Evolutionary conservation across 1,140 invertebrate species (phyloP), one percentile per base, ranked within the genome.

Genomic region (Ooceraea biroi): DNA sequence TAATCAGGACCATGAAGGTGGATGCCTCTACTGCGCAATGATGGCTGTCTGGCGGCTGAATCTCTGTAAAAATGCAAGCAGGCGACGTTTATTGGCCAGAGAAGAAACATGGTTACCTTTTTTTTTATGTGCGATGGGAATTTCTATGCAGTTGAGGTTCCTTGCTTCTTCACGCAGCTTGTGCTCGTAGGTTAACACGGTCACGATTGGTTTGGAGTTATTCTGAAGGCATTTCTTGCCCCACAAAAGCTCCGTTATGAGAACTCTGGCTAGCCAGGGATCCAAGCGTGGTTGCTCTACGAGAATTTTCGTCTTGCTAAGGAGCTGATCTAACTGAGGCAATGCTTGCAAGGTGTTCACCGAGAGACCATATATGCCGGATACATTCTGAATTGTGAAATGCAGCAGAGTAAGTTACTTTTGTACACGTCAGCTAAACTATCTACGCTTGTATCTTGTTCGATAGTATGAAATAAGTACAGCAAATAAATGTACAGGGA

Each of bases 181-280:
- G 65, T 96, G 95, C 93, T 96, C 94, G 92, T 97, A 97, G 66
- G 93, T 92, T 58, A 96, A 90, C 85, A 98, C 94, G 52, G 96
- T 97, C 94, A 95, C 89, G 63, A 97, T 94, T 7, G 97, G 97
- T 93, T 96, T 97, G 85, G 96, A 96, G 61, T 96, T 95, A 17
- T 95, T 95, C 71, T 95, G 95, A 14, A 98, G 93, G n/a, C 90
- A 78, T 92, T 95, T 95, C 94, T 97, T 97, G 57, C 97, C 97
- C 95, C 97, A 97, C n/a, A 98, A 92, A 30, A 98, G 93, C 93
- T 98, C 98, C 55, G 97, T 96, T 82, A 98, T 96, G 7, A 98
- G 94, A 88, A 98, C 95, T 93, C 95, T 96, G 0, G 97, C 96
- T 65, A 98, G 92, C 94, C 96, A 96, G 1, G 95, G 94, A 91